Evolutionary conservation across 1,140 invertebrate species (phyloP).

Genomic region (Halictus rubicundus): DNA sequence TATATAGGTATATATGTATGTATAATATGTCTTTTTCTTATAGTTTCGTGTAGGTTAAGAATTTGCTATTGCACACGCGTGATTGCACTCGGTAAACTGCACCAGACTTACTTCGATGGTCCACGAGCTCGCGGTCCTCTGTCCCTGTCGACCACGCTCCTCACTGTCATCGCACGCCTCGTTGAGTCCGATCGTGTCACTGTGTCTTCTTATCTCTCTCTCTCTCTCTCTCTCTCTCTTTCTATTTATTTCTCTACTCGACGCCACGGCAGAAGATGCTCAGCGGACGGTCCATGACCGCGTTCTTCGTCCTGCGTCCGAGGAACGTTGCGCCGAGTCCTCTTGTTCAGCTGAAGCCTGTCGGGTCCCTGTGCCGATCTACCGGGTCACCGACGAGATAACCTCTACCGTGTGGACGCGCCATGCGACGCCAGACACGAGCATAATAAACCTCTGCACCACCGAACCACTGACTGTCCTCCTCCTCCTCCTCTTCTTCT

Average conservation of each 20-base stretch:
- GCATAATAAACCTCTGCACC: constrained; percentile 3
- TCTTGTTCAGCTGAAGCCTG: too few relatives aligned
- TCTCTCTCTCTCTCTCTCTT: too few relatives aligned
- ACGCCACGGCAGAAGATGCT: background rate
- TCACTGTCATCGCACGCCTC: constrained; percentile 25
- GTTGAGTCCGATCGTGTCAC: constrained; percentile 7
- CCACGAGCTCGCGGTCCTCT: background rate
- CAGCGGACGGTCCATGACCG: constrained; percentile 16
- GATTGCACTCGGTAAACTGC: constrained; percentile 34
- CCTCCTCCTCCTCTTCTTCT: too few relatives aligned
- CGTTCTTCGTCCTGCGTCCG: background rate
- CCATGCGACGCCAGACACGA: background rate
- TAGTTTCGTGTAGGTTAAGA: background rate
- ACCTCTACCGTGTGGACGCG: background rate
- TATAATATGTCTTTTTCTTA: background rate
- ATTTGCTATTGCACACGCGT: constrained; percentile 33
- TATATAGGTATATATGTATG: too few relatives aligned
- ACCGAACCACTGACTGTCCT: too few relatives aligned
- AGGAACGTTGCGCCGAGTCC: background rate
- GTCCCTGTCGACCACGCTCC: background rate
- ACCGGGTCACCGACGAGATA: background rate
- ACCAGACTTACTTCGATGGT: background rate
- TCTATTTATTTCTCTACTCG: too few relatives aligned
- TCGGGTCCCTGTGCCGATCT: background rate
- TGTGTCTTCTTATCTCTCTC: too few relatives aligned